These are phyloP conservation scores for Himalopsyche japonica DNA, from an alignment of 2,888 invertebrate species.

Conservation along the genomic window DNA sequence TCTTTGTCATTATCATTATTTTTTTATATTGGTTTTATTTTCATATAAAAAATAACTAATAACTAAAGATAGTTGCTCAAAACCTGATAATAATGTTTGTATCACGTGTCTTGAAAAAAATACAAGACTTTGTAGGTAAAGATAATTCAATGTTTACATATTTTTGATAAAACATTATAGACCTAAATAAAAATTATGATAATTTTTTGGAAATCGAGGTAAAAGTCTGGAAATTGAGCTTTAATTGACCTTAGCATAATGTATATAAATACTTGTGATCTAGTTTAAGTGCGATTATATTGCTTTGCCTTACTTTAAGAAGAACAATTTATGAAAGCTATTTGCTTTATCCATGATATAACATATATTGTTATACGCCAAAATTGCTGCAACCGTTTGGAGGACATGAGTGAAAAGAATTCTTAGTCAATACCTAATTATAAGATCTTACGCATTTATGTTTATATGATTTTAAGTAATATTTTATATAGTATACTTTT, in stretches of 20 bases:
- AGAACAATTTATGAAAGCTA: not conserved
- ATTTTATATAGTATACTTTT: not conserved
- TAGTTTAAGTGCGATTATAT: not conserved
- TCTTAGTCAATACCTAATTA: constrained; percentile 26
- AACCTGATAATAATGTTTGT: too few species aligned
- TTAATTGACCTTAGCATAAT: not conserved
- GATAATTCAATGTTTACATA: not conserved
- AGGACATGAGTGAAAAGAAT: constrained; percentile 20
- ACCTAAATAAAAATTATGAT: not conserved
- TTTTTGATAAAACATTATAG: not conserved
- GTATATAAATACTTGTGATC: not conserved
- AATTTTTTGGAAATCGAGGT: not conserved
- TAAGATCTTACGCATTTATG: not conserved
- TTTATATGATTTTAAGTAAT: not conserved
- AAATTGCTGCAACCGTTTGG: not conserved
- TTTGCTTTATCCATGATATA: not conserved
- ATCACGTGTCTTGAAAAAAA: too few species aligned
- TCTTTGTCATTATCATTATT: too few species aligned
- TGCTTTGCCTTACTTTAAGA: not conserved
- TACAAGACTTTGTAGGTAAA: too few species aligned
- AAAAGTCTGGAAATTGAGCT: not conserved
- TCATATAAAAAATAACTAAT: too few species aligned
- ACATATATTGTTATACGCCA: not conserved
- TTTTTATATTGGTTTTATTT: too few species aligned
- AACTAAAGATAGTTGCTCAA: too few species aligned